Evolutionary conservation across 1,140 invertebrate genomes (phyloP).

Genomic region (Trichonephila clavipes): DNA sequence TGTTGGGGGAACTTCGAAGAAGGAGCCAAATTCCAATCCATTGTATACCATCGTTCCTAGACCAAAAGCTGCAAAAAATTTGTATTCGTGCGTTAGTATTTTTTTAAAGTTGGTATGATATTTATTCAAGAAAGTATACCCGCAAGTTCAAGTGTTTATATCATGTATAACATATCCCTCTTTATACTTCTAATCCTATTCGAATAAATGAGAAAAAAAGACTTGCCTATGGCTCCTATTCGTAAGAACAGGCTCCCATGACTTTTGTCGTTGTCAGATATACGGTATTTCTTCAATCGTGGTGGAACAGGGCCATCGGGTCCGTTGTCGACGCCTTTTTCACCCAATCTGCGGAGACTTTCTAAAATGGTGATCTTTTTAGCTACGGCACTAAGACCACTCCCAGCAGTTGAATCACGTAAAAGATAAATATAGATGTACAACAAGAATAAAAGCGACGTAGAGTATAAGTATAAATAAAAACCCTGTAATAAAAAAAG

Average conservation of each 20-base stretch:
- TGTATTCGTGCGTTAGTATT: no score
- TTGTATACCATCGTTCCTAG: constrained; percentile 99
- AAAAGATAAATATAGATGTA: constrained; percentile 98
- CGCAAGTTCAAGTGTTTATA: no score
- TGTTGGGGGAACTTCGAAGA: constrained; percentile 92
- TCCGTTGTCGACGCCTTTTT: constrained; percentile 72
- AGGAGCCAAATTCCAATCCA: constrained; percentile 95
- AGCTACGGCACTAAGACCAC: constrained; percentile 72
- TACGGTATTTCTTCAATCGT: constrained; percentile 67
- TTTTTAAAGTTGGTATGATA: no score
- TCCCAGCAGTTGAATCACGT: constrained; percentile 84
- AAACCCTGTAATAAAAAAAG: constrained; percentile 87
- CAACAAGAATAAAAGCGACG: constrained; percentile 95
- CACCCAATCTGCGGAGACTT: constrained; percentile 59
- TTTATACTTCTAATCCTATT: no score
- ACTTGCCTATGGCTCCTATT: constrained; percentile 92
- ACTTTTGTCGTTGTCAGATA: constrained; percentile 76
- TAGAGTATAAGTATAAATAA: constrained; percentile 97
- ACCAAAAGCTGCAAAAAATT: constrained; percentile 85
- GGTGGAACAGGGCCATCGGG: constrained; percentile 66
- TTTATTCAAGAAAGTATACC: no score
- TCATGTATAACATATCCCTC: no score
- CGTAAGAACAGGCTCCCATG: constrained; percentile 92
- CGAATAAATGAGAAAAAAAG: no score
- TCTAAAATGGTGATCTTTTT: constrained; percentile 74